Base-by-base conservation (phyloP, 2,113 vertebrate species). In the Myiagra hebetior region DNA sequence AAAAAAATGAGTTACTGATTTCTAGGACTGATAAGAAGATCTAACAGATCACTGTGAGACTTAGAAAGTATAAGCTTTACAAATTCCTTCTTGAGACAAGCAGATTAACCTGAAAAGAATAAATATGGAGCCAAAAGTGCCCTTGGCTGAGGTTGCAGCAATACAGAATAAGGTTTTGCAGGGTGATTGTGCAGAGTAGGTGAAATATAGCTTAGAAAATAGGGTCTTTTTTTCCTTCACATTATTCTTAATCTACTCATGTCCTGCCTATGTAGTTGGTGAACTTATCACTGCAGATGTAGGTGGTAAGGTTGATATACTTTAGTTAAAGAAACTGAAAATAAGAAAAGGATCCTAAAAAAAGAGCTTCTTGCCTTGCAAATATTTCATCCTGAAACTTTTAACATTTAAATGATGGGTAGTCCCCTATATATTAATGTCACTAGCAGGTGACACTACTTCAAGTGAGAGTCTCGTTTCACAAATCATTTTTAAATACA, bases 1-100 rank as follows among this genome's bases (percentile, higher is more conserved):
- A 47, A 75, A 75, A 82, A 30, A 85, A 44, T 4, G 11, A 76
- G 14, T 42, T 82, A 20, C 23, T 52, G 39, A 72, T 64, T 87
- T 75, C 35, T 75, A 72, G 52, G 52, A 35, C 47, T 28, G 56
- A 72, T 91, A 90, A 83, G 83, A 67, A 85, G 85, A 53, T 90
- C 65, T 85, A 59, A n/a, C 37, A 82, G 56, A 63, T 75, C 60
- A 50, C 35, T 63, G 35, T 67, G 70, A 90, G 56, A 55, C 65
- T 93, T 82, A 90, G 47, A 42, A 87, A 92, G 85, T 33, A 39
- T 88, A 93, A 95, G 65, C 82, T 75, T 92, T 85, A 92, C 39
- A 90, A 85, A 93, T 79, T 85, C 88, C 82, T 72, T 87, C 78
- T 82, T 50, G 62, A 90, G 39, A 67, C 70, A 95, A 82, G 82